Evolutionary conservation across 2,888 invertebrate genomes (phyloP).

Genomic region (Phlogophora meticulosa): DNA sequence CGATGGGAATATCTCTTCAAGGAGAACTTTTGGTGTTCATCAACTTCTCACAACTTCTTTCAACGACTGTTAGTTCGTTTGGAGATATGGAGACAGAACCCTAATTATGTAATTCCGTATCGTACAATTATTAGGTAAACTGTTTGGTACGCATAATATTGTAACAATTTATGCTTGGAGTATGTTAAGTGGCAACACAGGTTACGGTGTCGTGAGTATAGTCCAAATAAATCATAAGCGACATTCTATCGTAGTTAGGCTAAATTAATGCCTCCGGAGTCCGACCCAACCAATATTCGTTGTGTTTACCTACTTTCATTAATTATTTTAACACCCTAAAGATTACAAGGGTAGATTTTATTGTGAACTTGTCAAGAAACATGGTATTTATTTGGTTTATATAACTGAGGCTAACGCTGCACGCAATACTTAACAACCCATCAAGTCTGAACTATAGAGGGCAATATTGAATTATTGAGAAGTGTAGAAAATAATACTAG

Average conservation of each 20-base stretch:
- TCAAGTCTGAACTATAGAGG: slow-evolving; percentile 19
- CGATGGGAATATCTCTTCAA: too few relatives aligned
- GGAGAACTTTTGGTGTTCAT: too few relatives aligned
- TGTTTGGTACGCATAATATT: slow-evolving; percentile 34
- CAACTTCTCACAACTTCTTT: too few relatives aligned
- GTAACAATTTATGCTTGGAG: slow-evolving; percentile 38
- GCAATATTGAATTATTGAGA: slow-evolving; percentile 29
- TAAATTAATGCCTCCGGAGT: slow-evolving; percentile 47
- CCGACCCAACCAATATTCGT: slow-evolving; percentile 23
- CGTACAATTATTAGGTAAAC: slow-evolving; percentile 48
- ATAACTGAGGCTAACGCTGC: slow-evolving; percentile 16
- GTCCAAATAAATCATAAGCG: slow-evolving; percentile 48
- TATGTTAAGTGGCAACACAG: slow-evolving; percentile 41
- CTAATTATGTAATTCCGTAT: slow-evolving; percentile 19
- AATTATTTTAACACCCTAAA: slow-evolving; percentile 56
- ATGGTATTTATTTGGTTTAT: slow-evolving; percentile 25
- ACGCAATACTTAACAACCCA: slow-evolving; percentile 33
- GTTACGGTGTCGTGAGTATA: slow-evolving; percentile 19
- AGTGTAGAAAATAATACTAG: not conserved
- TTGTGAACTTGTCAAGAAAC: slow-evolving; percentile 41
- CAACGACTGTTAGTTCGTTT: too few relatives aligned
- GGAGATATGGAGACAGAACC: too few relatives aligned
- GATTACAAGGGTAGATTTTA: slow-evolving; percentile 53
- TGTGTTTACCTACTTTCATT: slow-evolving; percentile 41
- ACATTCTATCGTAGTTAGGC: slow-evolving; percentile 43